Evolutionary conservation across 1,140 invertebrate species (phyloP).

Genomic region (Musca domestica): DNA sequence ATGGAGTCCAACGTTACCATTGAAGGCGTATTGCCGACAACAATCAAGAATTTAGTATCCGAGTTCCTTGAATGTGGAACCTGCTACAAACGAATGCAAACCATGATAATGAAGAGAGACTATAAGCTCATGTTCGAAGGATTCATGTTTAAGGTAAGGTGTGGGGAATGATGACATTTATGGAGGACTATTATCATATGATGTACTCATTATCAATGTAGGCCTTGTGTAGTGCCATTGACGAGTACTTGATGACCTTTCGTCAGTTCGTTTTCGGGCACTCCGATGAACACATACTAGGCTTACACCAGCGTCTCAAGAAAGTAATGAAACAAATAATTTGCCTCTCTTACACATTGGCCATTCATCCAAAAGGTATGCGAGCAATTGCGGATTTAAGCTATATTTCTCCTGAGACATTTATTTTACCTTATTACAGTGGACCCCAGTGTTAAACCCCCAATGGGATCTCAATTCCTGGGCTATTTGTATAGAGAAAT

Average conservation of each 20-base stretch:
- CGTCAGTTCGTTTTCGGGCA: slow-evolving; percentile 23
- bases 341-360: slow-evolving; percentile 26
- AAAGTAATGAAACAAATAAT: slow-evolving; percentile 27
- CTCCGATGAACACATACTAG: slow-evolving; percentile 20
- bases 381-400: neutral
- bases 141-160: slow-evolving; percentile 32
- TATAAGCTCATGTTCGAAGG: slow-evolving; percentile 31
- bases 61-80: slow-evolving; percentile 41
- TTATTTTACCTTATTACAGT: slow-evolving; percentile 14
- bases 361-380: slow-evolving; percentile 30
- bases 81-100: slow-evolving; percentile 35
- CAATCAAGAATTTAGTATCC: slow-evolving; percentile 31
- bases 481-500: slow-evolving; percentile 40
- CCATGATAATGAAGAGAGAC: slow-evolving; percentile 17
- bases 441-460: slow-evolving; percentile 23
- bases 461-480: slow-evolving; percentile 36
- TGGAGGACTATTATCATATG: too few species aligned
- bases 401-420: neutral
- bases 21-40: slow-evolving; percentile 32
- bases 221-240: slow-evolving; percentile 25
- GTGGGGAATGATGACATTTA: neutral
- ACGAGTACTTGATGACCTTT: slow-evolving; percentile 14
- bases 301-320: slow-evolving; percentile 31
- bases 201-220: neutral
- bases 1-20: slow-evolving; percentile 34